Conservation (phyloP, 92 coral and sea anemone genomes). For the Meandrina meandrites region DNA sequence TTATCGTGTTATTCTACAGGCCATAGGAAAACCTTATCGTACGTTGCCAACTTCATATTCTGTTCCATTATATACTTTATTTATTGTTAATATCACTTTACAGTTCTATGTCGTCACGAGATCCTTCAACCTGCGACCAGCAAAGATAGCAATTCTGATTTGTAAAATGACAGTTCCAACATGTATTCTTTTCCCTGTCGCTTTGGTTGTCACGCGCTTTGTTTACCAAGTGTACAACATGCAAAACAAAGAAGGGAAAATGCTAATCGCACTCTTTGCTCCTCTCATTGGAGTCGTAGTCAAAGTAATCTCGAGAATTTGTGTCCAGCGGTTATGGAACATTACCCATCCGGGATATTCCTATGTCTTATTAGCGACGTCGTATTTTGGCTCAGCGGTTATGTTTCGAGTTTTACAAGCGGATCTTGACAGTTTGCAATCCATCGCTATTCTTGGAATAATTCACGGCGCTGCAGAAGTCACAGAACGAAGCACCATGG, state of each 20-base stretch:
- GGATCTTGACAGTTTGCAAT: background rate
- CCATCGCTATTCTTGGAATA: slow-evolving; percentile 30
- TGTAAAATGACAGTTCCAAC: background rate
- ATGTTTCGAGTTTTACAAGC: slow-evolving; percentile 2
- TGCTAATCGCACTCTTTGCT: slow-evolving; percentile 6
- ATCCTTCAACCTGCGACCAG: background rate
- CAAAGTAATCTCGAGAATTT: slow-evolving; percentile 28
- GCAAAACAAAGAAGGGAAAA: background rate
- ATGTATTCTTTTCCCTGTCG: background rate
- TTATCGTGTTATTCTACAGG: background rate
- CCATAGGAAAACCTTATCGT: background rate
- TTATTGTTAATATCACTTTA: background rate
- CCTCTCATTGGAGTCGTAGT: slow-evolving; percentile 1
- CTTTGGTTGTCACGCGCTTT: background rate
- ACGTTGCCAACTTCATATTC: background rate
- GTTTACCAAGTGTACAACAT: background rate
- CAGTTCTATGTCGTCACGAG: background rate
- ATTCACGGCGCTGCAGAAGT: slow-evolving; percentile 47
- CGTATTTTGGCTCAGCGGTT: background rate
- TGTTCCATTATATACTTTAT: background rate
- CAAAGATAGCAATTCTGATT: background rate
- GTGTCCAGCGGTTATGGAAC: slow-evolving; percentile 32
- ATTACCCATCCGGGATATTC: slow-evolving; percentile 34
- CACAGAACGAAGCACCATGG: slow-evolving; percentile 39
- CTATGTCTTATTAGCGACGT: background rate